Base-by-base conservation (phyloP, 2,113 vertebrate species). In the Catharus bicknelli region DNA sequence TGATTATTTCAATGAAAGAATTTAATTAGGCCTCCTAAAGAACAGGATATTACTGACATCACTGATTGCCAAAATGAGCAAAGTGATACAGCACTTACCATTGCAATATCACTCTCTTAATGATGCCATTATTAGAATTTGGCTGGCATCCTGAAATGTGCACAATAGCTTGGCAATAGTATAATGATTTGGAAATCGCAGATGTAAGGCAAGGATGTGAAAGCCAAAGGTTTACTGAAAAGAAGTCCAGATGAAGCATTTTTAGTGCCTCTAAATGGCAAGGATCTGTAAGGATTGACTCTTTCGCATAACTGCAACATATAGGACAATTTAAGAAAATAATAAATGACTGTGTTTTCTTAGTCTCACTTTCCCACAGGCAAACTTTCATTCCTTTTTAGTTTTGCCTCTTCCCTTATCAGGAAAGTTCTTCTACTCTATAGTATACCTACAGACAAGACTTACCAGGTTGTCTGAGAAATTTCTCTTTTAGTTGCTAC, bases 1-100 rank as follows among this genome's bases (percentile, higher is more conserved):
- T 97, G 97, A 96, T 96, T 97, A 97, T 97, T 93, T 97, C 94
- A 97, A 96, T 98, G 96, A 96, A 97, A 96, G 97, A 96, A 97
- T 98, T 97, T 97, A 97, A 97, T 97, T 97, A 96, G 96, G 81
- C 93, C 97, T 97, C 96, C 96, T 93, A 94, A 97, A 96, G 95
- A 96, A 97, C 96, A 97, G 97, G 97, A 97, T 97, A 96, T 97
- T 95, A 97, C 95, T 97, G 96, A 97, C 97, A 97, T 97, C 97
- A 97, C 30, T 62, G 92, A 96, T 67, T 97, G 96, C 96, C 95
- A 96, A 97, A 96, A 96, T 40, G 93, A 97, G 91, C 64, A 82
- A 94, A 94, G 96, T 90, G 96, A 95, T 96, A 96, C 96, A 92
- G 95, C 85, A 22, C 58, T 97, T 97, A 96, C 95, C 83, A 95